Evolutionary conservation across 2,113 vertebrate genomes (phyloP), one percentile per base, ranked within the genome.

Genomic region (Gasterosteus aculeatus): DNA sequence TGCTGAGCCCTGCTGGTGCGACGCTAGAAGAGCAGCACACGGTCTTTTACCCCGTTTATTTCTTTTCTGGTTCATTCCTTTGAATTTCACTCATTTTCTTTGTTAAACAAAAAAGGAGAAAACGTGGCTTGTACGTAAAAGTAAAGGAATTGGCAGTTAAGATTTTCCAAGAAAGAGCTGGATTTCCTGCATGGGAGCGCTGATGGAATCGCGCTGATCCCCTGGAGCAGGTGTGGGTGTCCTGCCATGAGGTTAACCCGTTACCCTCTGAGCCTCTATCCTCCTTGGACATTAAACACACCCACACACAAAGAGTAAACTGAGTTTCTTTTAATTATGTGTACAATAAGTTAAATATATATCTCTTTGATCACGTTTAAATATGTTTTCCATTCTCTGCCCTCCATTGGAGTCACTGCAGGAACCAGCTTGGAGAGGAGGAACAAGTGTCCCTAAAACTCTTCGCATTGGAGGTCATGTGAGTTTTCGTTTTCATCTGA

Each of bases 1-100:
- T 87, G 79, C 67, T 77, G 77, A 85, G 75, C 44, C 78, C 88
- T 90, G 81, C 54, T 77, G 91, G 74, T 7, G 2, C 29, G 0
- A 0, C 14, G 29, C 4, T 14, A 16, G 57, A 76, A 62, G 18
- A 66, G 59, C 78, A 73, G 26, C 22, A 38, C 15, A 2, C 2
- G 3, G 12, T 11, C 0, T n/a, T 26, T 60, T 33, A 33, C 2
- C 33, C 18, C 0, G 0, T 2, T 12, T n/a, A 2, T 15, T 47
- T 33, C 0, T 46, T 63, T 53, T 22, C 1, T n/a, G 14, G 9
- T 39, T 5, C 26, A 2, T 26, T 59, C n/a, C 15, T 59, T 4
- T 15, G 16, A 11, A 12, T 42, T 51, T 54, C 12, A 31, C n/a
- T 19, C 26, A 35, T 57, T 35, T 3, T 31, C 16, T 57, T 35